Evolutionary conservation across 2,113 vertebrate genomes (phyloP).

Genomic region (Probosciger aterrimus): DNA sequence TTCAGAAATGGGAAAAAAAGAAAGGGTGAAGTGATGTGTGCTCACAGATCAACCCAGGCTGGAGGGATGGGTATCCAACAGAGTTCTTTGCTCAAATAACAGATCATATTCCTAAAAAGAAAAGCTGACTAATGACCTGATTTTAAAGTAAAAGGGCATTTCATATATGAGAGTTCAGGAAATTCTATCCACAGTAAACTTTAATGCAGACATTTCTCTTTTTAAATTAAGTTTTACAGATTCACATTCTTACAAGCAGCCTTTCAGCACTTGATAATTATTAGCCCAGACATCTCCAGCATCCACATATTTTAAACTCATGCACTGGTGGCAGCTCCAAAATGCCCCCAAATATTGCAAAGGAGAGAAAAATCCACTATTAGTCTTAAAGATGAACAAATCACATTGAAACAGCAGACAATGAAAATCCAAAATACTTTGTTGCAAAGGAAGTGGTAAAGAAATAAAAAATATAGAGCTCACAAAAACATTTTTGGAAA

Average conservation of each 20-base stretch:
- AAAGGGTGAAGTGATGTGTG: background rate
- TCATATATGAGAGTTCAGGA: background rate
- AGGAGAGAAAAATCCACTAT: background rate
- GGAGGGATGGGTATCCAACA: background rate
- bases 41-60: background rate
- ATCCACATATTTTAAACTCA: background rate
- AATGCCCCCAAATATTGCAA: background rate
- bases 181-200: background rate
- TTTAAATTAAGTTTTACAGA: conserved; percentile 16
- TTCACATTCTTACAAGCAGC: background rate
- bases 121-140: background rate
- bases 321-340: background rate
- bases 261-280: conserved; percentile 12
- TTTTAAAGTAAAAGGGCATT: background rate
- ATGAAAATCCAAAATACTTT: background rate
- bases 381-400: background rate
- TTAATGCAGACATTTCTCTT: background rate
- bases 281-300: background rate
- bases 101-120: conserved; percentile 21
- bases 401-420: background rate
- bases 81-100: background rate
- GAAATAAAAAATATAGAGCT: conserved; percentile 20
- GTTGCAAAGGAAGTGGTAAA: conserved; percentile 16
- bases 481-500: conserved; percentile 43
- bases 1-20: background rate